These are phyloP conservation scores for Chalcis sispes DNA, from an alignment of 2,888 invertebrate species.

Conservation along the genomic window DNA sequence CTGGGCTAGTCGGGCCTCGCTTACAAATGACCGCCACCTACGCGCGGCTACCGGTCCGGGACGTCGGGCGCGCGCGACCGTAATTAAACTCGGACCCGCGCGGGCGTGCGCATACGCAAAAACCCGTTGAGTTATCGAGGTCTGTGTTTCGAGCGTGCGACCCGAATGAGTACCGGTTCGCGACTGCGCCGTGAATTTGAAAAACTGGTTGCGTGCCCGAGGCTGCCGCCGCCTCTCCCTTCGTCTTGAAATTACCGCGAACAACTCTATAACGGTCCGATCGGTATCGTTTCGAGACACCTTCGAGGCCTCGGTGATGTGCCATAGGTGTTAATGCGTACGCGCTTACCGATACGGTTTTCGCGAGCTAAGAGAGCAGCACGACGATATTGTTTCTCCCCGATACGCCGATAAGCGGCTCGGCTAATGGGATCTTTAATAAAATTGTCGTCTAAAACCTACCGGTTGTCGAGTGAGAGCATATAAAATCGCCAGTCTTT, in stretches of 20 bases:
- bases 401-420: not conserved
- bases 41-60: no score
- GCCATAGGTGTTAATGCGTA: conserved; percentile 41
- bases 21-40: no score
- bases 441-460: no score
- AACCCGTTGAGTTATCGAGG: not conserved
- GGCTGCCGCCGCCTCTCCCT: not conserved
- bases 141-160: conserved; percentile 60
- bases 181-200: conserved; percentile 29
- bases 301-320: conserved; percentile 1
- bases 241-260: conserved; percentile 34
- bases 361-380: no score
- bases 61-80: not conserved
- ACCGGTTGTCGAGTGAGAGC: no score
- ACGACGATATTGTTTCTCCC: no score
- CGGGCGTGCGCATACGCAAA: not conserved
- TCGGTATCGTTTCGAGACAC: conserved; percentile 21
- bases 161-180: conserved; percentile 61
- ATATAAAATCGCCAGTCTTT: not conserved
- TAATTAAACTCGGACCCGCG: not conserved
- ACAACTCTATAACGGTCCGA: conserved; percentile 37
- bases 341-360: no score
- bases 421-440: no score
- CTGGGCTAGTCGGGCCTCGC: not conserved
- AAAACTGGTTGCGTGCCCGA: conserved; percentile 49